Conservation (phyloP, 2,113 vertebrate genomes). For the Scalopus aquaticus region DNA sequence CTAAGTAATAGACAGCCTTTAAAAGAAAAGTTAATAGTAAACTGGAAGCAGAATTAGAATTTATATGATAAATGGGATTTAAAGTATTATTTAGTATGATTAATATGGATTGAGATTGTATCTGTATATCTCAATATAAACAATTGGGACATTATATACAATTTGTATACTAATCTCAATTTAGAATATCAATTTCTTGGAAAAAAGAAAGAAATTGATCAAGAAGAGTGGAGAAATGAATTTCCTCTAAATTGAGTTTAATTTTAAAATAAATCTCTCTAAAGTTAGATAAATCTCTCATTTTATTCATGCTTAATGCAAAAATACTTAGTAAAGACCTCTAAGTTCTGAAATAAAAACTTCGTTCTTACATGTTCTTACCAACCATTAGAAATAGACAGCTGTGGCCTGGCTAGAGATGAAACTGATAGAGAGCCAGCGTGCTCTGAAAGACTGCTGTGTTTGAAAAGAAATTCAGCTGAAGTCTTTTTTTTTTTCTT, state of each 20-base stretch:
- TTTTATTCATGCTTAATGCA: background rate
- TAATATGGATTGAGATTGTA: background rate
- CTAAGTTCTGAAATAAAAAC: slow-evolving; percentile 36
- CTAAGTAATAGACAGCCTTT: slow-evolving; percentile 14
- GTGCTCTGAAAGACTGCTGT: background rate
- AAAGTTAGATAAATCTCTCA: background rate
- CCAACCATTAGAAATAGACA: background rate
- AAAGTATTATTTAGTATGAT: slow-evolving; percentile 2
- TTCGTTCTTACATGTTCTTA: background rate
- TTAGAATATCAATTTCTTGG: slow-evolving; percentile 24
- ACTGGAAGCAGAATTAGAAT: slow-evolving; percentile 6
- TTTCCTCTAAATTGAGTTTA: background rate
- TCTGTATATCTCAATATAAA: background rate
- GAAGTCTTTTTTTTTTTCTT: background rate
- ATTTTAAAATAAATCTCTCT: slow-evolving; percentile 40
- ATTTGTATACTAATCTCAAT: background rate
- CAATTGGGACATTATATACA: background rate
- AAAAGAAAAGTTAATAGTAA: slow-evolving; percentile 9
- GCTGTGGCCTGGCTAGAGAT: slow-evolving; percentile 9
- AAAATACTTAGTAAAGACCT: background rate
- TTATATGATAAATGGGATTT: background rate
- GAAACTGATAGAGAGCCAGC: background rate
- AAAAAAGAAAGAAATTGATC: background rate
- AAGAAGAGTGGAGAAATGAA: background rate
- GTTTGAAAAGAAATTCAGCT: slow-evolving; percentile 2